phyloP scores from a whole-genome alignment of 2,888 invertebrate species.

The Dinocampus coccinellae region DNA sequence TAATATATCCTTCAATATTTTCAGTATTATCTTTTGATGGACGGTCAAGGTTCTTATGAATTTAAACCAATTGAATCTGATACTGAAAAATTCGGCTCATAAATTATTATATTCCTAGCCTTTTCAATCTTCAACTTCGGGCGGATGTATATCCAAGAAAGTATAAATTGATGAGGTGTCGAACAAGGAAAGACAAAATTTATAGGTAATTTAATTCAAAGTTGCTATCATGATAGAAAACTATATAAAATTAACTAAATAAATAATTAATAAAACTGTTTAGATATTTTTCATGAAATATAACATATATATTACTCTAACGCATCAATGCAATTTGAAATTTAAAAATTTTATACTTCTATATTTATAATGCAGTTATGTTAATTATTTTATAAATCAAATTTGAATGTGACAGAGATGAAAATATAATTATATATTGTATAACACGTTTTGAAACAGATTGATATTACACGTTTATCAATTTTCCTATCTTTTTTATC shows the following conservation, averaged over 20 bases:
- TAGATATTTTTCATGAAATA: background rate
- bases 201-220: background rate
- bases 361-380: background rate
- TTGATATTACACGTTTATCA: background rate
- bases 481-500: constrained; percentile 45
- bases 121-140: constrained; percentile 27
- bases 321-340: background rate
- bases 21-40: constrained; percentile 92
- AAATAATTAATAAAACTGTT: background rate
- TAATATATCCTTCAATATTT: constrained; percentile 47
- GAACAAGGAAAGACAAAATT: background rate
- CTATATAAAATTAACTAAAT: background rate
- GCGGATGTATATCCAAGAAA: constrained; percentile 31
- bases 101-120: constrained; percentile 67
- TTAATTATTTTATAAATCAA: background rate
- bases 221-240: background rate
- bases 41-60: constrained; percentile 91
- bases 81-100: constrained; percentile 95
- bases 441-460: background rate
- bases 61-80: constrained; percentile 89
- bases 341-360: background rate
- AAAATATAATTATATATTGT: background rate
- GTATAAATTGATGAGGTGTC: background rate
- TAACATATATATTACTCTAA: background rate
- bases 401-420: background rate